phyloP scores from a whole-genome alignment of 92 coral and sea anemone genomes.

The Actinostola sp. region DNA sequence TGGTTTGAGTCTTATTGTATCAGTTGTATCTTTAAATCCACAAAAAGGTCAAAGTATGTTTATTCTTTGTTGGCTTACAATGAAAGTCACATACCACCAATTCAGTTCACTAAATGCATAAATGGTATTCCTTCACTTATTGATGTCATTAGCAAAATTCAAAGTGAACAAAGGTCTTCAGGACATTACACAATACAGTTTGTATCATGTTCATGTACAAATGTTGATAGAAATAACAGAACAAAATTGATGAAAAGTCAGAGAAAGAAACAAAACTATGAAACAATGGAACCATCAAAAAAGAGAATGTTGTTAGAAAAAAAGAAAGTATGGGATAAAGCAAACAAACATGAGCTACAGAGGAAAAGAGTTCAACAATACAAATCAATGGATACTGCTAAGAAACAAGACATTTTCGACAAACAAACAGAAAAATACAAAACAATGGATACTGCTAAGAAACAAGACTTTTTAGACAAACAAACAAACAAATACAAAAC shows the following conservation, averaged over 20 bases:
- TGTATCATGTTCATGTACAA: not conserved
- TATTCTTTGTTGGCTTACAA: no score
- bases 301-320: conserved; percentile 21
- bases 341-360: conserved; percentile 8
- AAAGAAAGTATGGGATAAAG: not conserved
- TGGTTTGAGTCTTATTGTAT: no score
- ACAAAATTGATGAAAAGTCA: conserved; percentile 16
- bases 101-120: not conserved
- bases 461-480: conserved; percentile 10
- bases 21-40: no score
- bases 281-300: not conserved
- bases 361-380: not conserved
- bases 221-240: conserved; percentile 14
- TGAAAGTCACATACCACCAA: no score
- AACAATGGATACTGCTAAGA: not conserved
- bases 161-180: not conserved
- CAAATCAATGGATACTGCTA: conserved; percentile 15
- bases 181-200: conserved; percentile 14
- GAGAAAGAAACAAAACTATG: conserved; percentile 12
- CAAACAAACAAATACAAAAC: conserved; percentile 18
- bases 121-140: not conserved
- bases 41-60: no score
- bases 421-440: not conserved
- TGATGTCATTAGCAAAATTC: not conserved
- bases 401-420: conserved; percentile 6